Evolutionary conservation across 2,113 vertebrate genomes (phyloP).

Genomic region (Andinoacara biseriatus): DNA sequence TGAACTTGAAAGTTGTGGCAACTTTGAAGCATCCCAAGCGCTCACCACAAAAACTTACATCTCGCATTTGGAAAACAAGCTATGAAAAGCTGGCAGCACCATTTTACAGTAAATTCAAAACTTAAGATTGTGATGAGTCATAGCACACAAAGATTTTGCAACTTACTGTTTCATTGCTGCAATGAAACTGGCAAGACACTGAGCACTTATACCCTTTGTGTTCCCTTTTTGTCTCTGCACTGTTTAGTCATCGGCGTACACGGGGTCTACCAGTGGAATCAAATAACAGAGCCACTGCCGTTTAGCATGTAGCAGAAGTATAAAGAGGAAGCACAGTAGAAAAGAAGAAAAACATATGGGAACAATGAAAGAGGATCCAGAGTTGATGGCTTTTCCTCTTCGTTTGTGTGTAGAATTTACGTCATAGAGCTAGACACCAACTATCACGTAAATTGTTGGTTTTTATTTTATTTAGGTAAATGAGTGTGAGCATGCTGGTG

Average conservation of each 20-base stretch:
- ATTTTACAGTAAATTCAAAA: neutral
- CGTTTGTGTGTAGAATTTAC: neutral
- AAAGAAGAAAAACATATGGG: neutral
- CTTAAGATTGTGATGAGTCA: neutral
- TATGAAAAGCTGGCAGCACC: too few species aligned
- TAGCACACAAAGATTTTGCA: neutral
- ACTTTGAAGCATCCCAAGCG: too few species aligned
- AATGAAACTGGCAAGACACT: neutral
- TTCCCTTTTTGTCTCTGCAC: constrained; percentile 7
- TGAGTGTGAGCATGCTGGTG: neutral
- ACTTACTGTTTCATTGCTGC: neutral
- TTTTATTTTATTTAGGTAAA: neutral
- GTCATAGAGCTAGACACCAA: too few species aligned
- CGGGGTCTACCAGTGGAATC: neutral
- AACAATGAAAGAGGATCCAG: constrained; percentile 45
- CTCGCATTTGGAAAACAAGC: too few species aligned
- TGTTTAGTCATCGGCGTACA: neutral
- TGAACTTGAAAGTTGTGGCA: too few species aligned
- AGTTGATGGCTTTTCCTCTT: constrained; percentile 24
- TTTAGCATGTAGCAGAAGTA: constrained; percentile 27
- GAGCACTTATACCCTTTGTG: neutral
- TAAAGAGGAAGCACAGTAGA: constrained; percentile 46
- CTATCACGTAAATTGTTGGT: neutral
- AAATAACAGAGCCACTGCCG: neutral
- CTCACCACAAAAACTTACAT: too few species aligned